Base-by-base conservation (phyloP, 2,113 vertebrate species). In the Sylvilagus bachmani region DNA sequence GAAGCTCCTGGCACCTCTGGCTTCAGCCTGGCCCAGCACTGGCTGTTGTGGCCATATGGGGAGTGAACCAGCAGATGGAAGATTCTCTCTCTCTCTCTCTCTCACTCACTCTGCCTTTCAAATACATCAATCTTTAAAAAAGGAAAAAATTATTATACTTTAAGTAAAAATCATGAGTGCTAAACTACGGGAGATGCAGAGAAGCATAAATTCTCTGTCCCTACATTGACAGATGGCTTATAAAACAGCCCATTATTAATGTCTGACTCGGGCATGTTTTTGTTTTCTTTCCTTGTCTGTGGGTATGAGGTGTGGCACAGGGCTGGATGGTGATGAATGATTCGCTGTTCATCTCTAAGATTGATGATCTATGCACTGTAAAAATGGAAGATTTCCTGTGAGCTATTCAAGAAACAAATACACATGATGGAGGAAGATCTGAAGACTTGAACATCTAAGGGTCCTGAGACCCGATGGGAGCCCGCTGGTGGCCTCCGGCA, bases 341-440 rank as follows among this genome's bases (percentile, higher is more conserved):
- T 62, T 84, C 75, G 33, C 61, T 82, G 22, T 83, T 96, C 24
- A 73, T 82, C 17, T 69, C 71, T 82, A 51, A 87, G n/a, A 66
- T 73, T 67, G 69, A 69, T 24, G 58, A 51, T 25, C 22, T 51
- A 29, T 64, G 58, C 70, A 21, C 29, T 58, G 24, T 55, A 51
- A 38, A 38, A 55, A 27, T 71, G 62, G 66, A 91, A 87, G n/a
- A 77, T 33, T 80, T 22, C 51, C 5, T 38, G 44, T 49, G 85
- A 53, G 25, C 17, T 62, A 77, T 55, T 29, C 51, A 44, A 53
- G 67, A 91, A 86, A 31, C 9, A 61, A 87, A 84, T 70, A 38
- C 10, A 8, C 75, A 49, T 53, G 24, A 62, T 22, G 69, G 73
- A 73, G 55, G 33, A 38, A 13, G 10, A 36, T 49, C 55, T 74